Base-by-base conservation (phyloP, 1,140 invertebrate species). In the Acyrthosiphon pisum region DNA sequence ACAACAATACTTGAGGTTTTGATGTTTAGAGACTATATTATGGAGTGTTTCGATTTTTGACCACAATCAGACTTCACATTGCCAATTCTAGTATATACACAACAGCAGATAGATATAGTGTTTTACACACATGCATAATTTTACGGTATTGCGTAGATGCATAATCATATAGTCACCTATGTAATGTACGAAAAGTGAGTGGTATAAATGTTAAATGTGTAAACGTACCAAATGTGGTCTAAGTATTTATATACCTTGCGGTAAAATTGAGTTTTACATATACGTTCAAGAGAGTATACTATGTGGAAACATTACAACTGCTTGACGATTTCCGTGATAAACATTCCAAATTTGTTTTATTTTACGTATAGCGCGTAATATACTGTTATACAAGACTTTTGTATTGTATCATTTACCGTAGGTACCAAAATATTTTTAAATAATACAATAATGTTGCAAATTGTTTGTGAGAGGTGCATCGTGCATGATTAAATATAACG, bases 171-270 rank as follows among this genome's bases (percentile, higher is more conserved):
- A 84, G 23, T 44, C 22, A 84, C 20, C 60, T 76, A n/a, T 76
- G 60, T 76, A 76, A 76, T 76, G 30, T n/a, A 46, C 18, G 26
- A 88, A 88, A 88, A 88, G 86, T 48, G 46, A 88, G 46, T 48
- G 86, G 83, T 84, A 37, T 88, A 41, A 76, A 48, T 35, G 23
- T 88, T 88, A 50, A 50, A 48, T n/a, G 46, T 20, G n/a, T 50
- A 48, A 88, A 88, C 46, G 86, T 88, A 88, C 44, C 14, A 88
- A 86, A 30, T 48, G 86, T 26, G 86, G 86, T 88, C 30, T 48
- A 46, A 88, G 86, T 88, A 50, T 88, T 88, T 88, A 88, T n/a
- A 35, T 35, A 20, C 14, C 60, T 88, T 88, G 46, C 7, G 44
- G 86, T 48, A 48, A 46, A n/a, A 35, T 88, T 48, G 18, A 30